phyloP scores from a whole-genome alignment of 2,888 invertebrate species.

The Drosophila birchii region DNA sequence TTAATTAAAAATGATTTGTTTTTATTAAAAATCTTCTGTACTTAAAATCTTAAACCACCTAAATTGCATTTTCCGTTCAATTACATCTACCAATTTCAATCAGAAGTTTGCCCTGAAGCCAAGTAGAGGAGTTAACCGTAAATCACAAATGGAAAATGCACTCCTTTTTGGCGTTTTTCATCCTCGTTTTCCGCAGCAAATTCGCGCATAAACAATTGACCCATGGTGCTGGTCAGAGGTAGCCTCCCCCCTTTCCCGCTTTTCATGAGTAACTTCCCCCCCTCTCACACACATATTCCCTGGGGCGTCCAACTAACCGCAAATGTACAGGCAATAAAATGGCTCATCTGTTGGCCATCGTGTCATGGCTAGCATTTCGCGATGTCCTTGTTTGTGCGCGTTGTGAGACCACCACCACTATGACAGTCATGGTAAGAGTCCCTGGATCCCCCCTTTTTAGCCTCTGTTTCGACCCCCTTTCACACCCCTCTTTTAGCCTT shows the following conservation, averaged over 20 bases:
- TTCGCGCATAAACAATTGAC: constrained; percentile 59
- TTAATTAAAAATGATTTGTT: neutral
- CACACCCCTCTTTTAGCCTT: neutral
- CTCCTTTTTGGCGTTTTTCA: constrained; percentile 10
- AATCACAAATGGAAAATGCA: constrained; percentile 33
- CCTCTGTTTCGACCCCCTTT: neutral
- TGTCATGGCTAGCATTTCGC: constrained; percentile 29
- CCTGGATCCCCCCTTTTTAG: neutral
- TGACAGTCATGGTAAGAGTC: too few relatives aligned
- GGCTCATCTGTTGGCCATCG: constrained; percentile 72
- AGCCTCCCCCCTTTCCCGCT: neutral
- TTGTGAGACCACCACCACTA: neutral
- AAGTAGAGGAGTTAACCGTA: constrained; percentile 13
- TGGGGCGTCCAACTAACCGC: constrained; percentile 30
- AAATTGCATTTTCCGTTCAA: constrained; percentile 17
- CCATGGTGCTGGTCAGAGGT: constrained; percentile 3
- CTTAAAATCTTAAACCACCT: neutral
- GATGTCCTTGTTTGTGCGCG: constrained; percentile 26
- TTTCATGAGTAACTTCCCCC: too few relatives aligned
- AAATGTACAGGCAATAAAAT: constrained; percentile 73
- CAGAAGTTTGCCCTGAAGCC: neutral
- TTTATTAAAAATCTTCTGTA: neutral
- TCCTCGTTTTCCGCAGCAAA: constrained; percentile 15
- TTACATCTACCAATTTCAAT: constrained; percentile 10
- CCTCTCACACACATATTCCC: neutral